Evolutionary conservation across 2,888 invertebrate species (phyloP), one percentile per base, ranked within the genome.

Genomic region (Eudemis profundana): DNA sequence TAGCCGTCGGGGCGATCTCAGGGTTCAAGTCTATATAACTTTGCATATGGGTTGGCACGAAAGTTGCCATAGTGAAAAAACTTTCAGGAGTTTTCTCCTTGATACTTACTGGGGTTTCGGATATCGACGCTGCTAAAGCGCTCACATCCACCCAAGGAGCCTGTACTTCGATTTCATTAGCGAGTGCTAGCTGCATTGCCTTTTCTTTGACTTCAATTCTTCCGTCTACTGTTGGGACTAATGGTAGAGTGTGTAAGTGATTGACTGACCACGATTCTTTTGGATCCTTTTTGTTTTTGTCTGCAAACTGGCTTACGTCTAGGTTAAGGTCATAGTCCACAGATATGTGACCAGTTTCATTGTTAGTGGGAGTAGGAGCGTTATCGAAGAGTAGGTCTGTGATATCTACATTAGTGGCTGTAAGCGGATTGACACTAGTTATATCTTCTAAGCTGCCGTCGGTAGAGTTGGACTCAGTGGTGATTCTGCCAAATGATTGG

Each of bases 131-230:
- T 0, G 95, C 94, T 61, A 96, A 84, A 3, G 95, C 94, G 71
- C 94, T 95, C 0, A 95, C 95, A 76, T 96, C 95, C 1, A 95
- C 93, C 96, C 96, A 96, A 0, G 95, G 94, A 0, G 95, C 94
- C 68, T 96, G 95, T 42, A 95, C 90, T 83, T 96, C 96, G 69
- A 96, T 94, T 77, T 96, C 96, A 36, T 95, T 95, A 0, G 96
- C 96, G 72, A 95, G 87, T 3, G 96, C 95, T 72, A 96, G 84
- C 76, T 96, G 95, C 73, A 96, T 92, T 0, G 96, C 96, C 84
- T 87, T 88, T 0, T 88, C 80, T 76, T 84, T 86, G 1, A 86
- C 74, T 74, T 88, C 87, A 44, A 84, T 74, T 74, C 85, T 87
- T 0, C 69, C 66, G n/a, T 65, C 66, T 0, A 68, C 65, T 3